phyloP scores from a whole-genome alignment of 2,888 invertebrate species.

The Augiades crinisus region DNA sequence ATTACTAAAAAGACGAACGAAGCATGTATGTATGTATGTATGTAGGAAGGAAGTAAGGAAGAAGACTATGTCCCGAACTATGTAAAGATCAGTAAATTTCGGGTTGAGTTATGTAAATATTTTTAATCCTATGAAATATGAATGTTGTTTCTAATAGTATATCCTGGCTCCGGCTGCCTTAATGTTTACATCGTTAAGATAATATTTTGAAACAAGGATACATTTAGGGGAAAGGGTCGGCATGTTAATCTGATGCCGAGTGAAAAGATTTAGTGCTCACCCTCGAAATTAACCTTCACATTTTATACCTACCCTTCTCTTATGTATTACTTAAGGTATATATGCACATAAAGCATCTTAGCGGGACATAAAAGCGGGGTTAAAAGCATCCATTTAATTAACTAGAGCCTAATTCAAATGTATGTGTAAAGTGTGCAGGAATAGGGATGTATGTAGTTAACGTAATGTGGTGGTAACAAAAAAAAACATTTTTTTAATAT shows the following conservation, averaged over 20 bases:
- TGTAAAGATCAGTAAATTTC: no score
- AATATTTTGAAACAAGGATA: slow-evolving; percentile 71
- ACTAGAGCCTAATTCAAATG: slow-evolving; percentile 14
- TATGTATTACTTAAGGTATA: slow-evolving; percentile 8
- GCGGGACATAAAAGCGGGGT: slow-evolving; percentile 21
- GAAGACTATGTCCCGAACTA: no score
- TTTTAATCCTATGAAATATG: slow-evolving; percentile 21
- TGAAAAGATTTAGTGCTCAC: slow-evolving; percentile 70
- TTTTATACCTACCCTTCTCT: slow-evolving; percentile 28
- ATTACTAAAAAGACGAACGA: no score
- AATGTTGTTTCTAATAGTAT: slow-evolving; percentile 49
- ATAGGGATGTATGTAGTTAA: no score
- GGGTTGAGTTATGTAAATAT: slow-evolving; percentile 18
- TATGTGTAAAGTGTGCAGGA: no score
- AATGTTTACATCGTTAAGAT: slow-evolving; percentile 60
- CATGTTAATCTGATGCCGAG: slow-evolving; percentile 69
- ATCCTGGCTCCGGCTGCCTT: slow-evolving; percentile 40
- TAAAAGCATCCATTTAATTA: slow-evolving; percentile 28
- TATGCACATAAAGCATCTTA: slow-evolving; percentile 7
- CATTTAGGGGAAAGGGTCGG: slow-evolving; percentile 50
- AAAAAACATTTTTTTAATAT: no score
- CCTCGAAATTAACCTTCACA: slow-evolving; percentile 57
- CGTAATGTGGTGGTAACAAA: no score
- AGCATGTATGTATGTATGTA: no score
- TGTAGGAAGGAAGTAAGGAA: no score